Percentiles rank a stretch among this genome's conserved stretches.
These are phyloP conservation scores for Paramormyrops kingsleyae DNA, from an alignment of 2,113 vertebrate genomes.

Conservation along the genomic window DNA sequence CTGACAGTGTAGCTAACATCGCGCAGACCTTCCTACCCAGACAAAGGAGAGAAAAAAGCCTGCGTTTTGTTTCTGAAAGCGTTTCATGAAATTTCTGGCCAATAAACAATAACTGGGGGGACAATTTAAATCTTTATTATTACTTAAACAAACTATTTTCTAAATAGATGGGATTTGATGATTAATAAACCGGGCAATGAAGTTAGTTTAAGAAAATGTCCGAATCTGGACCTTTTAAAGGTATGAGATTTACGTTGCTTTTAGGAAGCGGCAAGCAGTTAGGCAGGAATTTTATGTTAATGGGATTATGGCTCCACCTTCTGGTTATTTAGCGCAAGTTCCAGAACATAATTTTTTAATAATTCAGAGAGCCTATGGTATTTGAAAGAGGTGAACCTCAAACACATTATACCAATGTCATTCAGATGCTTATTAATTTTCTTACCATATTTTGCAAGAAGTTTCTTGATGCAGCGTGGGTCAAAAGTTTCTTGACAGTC, in stretches of 20 bases:
- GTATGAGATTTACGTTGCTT: not conserved
- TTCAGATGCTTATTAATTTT: not conserved
- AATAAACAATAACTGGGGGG: not conserved
- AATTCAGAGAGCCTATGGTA: not conserved
- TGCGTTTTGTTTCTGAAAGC: not conserved
- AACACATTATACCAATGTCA: not conserved
- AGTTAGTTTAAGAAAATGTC: not conserved
- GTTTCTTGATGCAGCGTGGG: not conserved
- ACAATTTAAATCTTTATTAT: not conserved
- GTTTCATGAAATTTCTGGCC: not conserved
- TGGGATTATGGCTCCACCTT: not conserved
- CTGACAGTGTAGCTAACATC: not conserved
- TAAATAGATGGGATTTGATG: not conserved
- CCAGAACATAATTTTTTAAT: not conserved
- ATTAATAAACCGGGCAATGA: not conserved
- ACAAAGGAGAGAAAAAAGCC: not conserved
- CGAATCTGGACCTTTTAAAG: not conserved
- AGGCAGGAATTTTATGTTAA: not conserved
- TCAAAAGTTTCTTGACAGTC: not conserved
- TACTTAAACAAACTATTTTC: not conserved
- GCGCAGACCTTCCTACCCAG: not conserved
- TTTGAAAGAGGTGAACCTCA: not conserved
- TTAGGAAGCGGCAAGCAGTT: not conserved
- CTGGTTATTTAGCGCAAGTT: not conserved
- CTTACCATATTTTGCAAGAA: not conserved